Base-by-base conservation (phyloP, 2,797 vertebrate species). In the Chiroxiphia lanceolata region DNA sequence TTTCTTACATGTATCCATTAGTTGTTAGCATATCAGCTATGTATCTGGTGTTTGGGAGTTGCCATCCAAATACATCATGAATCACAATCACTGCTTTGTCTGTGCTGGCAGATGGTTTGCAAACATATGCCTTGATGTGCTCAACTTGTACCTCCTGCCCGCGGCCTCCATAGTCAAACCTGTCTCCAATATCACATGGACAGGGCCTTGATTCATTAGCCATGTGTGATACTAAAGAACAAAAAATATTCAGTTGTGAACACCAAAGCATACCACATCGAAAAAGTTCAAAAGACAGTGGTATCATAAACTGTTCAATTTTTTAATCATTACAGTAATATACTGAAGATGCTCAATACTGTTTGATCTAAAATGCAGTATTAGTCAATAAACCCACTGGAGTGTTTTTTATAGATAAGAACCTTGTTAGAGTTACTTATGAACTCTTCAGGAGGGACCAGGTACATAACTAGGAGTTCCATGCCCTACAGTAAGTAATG, bases 31-130 rank as follows among this genome's bases (percentile, higher is more conserved):
- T 98, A 82, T 99, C 99, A 19, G 98, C 98, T 21, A 99, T 99
- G 76, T 98, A 99, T 98, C 99, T 98, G 19, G 98, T 99, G 91
- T 99, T 99, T 50, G 99, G 98, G 44, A 99, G 97, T 50, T 98
- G 96, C 99, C 99, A 99, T 36, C 99, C 99, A 76, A 85, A 99
- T 68, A 99, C 98, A n/a, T 99, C 99, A 7, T 99, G 99, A 78
- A 99, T 98, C 64, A 99, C 98, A 51, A 99, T 96, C 75, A 99
- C 83, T 0, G 99, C 99, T 93, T 97, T 99, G 79, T 98, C 98
- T 2, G 98, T 97, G 5, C 96, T 38, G 13, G 80, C 21, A 0
- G 98, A n/a, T 20, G 98, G 98, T 77, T 98, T 98, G 75, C 98
- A 98, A 21, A 99, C 25, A 2, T 99, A 99, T 0, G 98, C 98